These are phyloP conservation scores for Eubucco bourcierii DNA, from an alignment of 2,113 vertebrate genomes.

Conservation along the genomic window DNA sequence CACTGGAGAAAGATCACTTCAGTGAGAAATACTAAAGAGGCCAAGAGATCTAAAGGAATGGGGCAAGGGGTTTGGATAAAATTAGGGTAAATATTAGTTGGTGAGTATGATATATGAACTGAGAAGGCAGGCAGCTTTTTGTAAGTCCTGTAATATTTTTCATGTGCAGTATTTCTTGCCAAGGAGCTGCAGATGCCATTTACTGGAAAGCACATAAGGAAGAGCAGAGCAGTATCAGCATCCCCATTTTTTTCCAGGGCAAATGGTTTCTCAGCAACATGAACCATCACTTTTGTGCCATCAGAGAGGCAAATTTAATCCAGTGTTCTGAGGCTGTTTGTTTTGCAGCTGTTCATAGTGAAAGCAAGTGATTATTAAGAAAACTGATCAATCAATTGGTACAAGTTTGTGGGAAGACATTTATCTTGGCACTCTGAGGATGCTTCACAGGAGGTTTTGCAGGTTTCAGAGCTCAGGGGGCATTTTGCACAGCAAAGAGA, in stretches of 20 bases:
- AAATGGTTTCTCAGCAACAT: neutral
- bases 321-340: neutral
- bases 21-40: neutral
- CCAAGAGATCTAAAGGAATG: neutral
- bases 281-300: neutral
- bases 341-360: neutral
- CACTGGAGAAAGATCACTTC: neutral
- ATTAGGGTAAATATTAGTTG: neutral
- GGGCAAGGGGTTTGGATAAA: neutral
- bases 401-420: neutral
- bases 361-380: conserved; percentile 11
- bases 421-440: neutral
- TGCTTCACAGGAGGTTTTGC: neutral
- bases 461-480: neutral
- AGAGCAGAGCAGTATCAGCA: neutral
- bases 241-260: fast-evolving
- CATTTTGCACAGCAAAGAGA: neutral
- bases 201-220: neutral
- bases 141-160: neutral
- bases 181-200: neutral
- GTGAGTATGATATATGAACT: neutral
- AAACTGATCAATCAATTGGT: neutral
- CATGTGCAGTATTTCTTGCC: neutral
- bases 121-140: neutral
- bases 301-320: neutral